phyloP scores from a whole-genome alignment of 2,797 vertebrate species.

The Craterocephalus amniculus region DNA sequence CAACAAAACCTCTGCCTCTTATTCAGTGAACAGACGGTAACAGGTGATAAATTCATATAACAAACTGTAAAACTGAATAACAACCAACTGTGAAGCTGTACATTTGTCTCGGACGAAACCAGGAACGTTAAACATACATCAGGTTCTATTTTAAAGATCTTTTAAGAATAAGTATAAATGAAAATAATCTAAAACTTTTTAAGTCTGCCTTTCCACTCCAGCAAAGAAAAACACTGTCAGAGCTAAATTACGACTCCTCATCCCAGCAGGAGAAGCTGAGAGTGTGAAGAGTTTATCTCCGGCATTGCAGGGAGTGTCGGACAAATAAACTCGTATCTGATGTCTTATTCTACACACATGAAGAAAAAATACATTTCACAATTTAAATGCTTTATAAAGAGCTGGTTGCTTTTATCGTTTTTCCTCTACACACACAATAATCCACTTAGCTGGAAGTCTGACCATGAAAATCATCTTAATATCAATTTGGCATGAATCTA shows the following conservation, averaged over 20 bases:
- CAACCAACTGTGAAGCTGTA: constrained; percentile 59
- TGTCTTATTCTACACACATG: constrained; percentile 21
- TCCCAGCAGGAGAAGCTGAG: constrained; percentile 21
- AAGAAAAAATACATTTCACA: constrained; percentile 49
- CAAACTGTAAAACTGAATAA: constrained; percentile 40
- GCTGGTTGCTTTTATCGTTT: constrained; percentile 9
- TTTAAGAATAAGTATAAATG: constrained; percentile 40
- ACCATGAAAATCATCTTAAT: constrained; percentile 4
- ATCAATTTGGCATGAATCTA: neutral
- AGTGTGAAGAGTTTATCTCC: constrained; percentile 5
- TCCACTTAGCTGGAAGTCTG: constrained; percentile 11
- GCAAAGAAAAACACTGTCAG: constrained; percentile 21
- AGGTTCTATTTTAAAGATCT: constrained; percentile 38
- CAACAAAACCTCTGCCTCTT: constrained; percentile 75
- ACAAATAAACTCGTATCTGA: constrained; percentile 26
- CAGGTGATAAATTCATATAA: constrained; percentile 30
- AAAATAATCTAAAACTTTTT: constrained; percentile 10
- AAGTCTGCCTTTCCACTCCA: constrained; percentile 25
- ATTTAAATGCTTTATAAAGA: constrained; percentile 16
- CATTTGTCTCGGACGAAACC: constrained; percentile 31
- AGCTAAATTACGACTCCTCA: constrained; percentile 22
- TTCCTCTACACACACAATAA: constrained; percentile 18
- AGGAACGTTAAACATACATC: constrained; percentile 24
- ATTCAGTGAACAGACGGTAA: constrained; percentile 52
- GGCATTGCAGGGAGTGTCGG: constrained; percentile 9